phyloP scores from a whole-genome alignment of 1,140 invertebrate genomes.

The Trissolcus basalis region DNA sequence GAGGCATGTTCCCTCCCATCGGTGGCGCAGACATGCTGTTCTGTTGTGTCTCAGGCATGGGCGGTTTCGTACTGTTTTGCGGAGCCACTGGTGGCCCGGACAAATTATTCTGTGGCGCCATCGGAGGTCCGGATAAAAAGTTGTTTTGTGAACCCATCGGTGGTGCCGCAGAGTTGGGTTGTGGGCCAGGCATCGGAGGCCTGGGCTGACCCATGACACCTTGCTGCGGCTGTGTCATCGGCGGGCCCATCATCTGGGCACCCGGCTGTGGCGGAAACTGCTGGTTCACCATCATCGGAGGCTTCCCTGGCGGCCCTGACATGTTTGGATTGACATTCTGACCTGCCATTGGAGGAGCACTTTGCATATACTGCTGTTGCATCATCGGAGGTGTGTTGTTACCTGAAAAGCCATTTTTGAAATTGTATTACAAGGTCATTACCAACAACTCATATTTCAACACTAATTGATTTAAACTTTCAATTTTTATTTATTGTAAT shows the following conservation, averaged over 20 bases:
- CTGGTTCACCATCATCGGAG: not conserved
- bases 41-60: not conserved
- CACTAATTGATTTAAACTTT: too few relatives aligned
- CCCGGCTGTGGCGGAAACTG: too few relatives aligned
- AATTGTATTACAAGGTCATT: too few relatives aligned
- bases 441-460: too few relatives aligned
- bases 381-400: constrained; percentile 49
- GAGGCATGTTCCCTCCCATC: not conserved
- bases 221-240: too few relatives aligned
- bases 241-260: too few relatives aligned
- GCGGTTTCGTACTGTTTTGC: too few relatives aligned
- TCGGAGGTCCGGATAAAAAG: too few relatives aligned
- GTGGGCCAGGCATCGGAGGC: not conserved
- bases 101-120: not conserved
- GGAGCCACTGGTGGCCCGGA: not conserved
- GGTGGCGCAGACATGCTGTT: not conserved
- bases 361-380: constrained; percentile 12
- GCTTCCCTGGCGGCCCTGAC: too few relatives aligned
- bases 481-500: too few relatives aligned
- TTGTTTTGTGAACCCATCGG: not conserved
- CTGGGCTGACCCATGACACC: too few relatives aligned
- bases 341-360: not conserved
- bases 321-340: not conserved
- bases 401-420: too few relatives aligned
- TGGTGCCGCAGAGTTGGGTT: not conserved